Percentiles rank a stretch among this genome's conserved stretches.
These are phyloP conservation scores for Epizoanthus scotinus DNA, from an alignment of 92 coral and sea anemone species.

Conservation along the genomic window DNA sequence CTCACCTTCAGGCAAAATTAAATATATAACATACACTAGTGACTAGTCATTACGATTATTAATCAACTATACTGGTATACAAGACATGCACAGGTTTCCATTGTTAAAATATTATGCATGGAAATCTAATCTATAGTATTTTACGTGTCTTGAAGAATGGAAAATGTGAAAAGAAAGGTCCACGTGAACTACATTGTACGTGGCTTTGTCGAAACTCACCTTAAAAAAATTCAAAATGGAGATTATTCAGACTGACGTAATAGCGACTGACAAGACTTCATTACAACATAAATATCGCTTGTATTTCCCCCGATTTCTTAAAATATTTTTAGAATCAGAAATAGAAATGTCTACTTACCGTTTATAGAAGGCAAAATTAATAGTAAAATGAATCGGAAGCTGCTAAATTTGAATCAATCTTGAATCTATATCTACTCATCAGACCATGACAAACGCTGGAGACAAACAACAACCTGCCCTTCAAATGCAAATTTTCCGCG, in stretches of 20 bases:
- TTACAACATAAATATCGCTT: background rate
- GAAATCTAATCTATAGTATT: no score
- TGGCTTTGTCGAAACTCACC: no score
- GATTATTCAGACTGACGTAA: background rate
- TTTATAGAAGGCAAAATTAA: background rate
- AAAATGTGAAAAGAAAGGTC: background rate
- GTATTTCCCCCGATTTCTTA: background rate
- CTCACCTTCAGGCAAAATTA: no score
- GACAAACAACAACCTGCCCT: background rate
- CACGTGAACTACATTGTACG: background rate
- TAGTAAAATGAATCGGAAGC: background rate
- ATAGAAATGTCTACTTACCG: background rate
- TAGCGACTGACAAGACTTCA: background rate
- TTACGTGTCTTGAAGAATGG: no score
- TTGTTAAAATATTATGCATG: no score
- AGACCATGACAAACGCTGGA: background rate
- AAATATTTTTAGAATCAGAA: background rate
- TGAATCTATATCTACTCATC: background rate
- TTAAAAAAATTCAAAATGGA: background rate
- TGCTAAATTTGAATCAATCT: background rate
- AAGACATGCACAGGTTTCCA: no score
- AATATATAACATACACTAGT: no score
- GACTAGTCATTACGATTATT: no score
- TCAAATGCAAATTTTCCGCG: background rate
- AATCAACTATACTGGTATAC: no score